phyloP scores from a whole-genome alignment of 2,113 vertebrate genomes.

The Leuciscus idus region DNA sequence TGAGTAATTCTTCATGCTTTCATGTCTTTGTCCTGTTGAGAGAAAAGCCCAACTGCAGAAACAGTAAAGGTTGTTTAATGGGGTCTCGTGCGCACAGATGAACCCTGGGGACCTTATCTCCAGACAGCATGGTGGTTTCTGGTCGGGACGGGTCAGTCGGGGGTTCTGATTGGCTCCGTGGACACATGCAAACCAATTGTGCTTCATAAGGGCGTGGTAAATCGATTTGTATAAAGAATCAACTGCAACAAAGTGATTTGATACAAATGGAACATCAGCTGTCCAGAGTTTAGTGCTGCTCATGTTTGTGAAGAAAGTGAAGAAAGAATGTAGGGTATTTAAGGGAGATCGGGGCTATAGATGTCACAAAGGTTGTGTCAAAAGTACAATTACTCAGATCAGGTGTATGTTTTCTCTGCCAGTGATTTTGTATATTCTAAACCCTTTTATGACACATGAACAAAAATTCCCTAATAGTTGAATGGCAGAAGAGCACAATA shows the following conservation, averaged over 20 bases:
- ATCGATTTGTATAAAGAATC: not conserved
- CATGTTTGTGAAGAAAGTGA: not conserved
- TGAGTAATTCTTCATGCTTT: not conserved
- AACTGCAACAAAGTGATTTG: slow-evolving; percentile 8
- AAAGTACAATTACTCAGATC: not conserved
- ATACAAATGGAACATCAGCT: slow-evolving; percentile 26
- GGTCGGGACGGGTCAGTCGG: not conserved
- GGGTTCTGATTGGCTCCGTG: slow-evolving; percentile 29
- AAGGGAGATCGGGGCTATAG: not conserved
- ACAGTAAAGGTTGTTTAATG: not conserved
- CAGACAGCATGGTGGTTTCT: slow-evolving; percentile 7
- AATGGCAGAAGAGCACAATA: too few species aligned
- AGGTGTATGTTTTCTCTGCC: too few species aligned
- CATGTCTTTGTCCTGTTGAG: not conserved
- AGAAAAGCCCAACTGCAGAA: not conserved
- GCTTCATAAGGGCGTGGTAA: slow-evolving; percentile 36
- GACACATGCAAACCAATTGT: slow-evolving; percentile 15
- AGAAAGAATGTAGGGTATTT: not conserved
- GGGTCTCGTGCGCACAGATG: slow-evolving; percentile 9
- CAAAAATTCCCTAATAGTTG: not conserved
- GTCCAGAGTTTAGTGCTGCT: not conserved
- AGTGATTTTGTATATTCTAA: too few species aligned
- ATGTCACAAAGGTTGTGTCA: not conserved
- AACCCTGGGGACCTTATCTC: not conserved
- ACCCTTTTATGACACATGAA: not conserved